Base-by-base conservation (phyloP, 2,888 invertebrate species). In the Caradrina kadenii region DNA sequence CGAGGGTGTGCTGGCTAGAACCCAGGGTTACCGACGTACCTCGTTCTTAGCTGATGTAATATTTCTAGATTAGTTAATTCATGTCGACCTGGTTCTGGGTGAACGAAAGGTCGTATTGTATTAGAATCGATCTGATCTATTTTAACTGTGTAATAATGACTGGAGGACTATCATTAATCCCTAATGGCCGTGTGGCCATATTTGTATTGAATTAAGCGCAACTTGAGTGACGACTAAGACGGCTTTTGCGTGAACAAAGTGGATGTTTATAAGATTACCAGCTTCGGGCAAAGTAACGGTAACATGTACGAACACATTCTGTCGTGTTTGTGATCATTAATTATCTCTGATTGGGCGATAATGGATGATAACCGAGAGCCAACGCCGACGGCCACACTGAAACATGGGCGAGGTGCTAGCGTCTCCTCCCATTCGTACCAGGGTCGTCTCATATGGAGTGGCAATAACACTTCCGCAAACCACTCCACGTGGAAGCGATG, bases 301-400 rank as follows among this genome's bases (percentile, higher is more conserved):
- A 62, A 73, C 73, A 73, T 70, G 42, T 8, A 26, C 13, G n/a
- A 39, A 45, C 42, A 55, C 49, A 49, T 26, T 35, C 39, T 21
- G 26, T 26, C 21, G 2, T 71, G n/a, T 50, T 72, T 49, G 54
- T 31, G 22, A 45, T 45, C 55, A 35, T 61, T 55, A 60, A 78
- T 61, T 55, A 52, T 55, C 17, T 55, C 55, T 48, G 35, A 54
- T 55, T 55, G 49, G 60, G 73, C 45, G 73, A 17, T 22, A 78
- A 61, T 22, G 78, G 79, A 72, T 72, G 21, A 61, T 56, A 78
- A 72, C 79, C 62, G n/a, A 3, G 6, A 50, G 19, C 21, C 22
- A 17, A 17, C 11, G 2, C 10, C 31, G 31, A 10, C 45, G 45
- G 3, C 31, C 53, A 11, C 49, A 31, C 26, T 13, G 52, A 68